A percentile compares a stretch with the other conserved stretches of the same genome.
These are phyloP conservation scores for Tragelaphus scriptus DNA, from an alignment of 2,113 vertebrate genomes.

Conservation along the genomic window DNA sequence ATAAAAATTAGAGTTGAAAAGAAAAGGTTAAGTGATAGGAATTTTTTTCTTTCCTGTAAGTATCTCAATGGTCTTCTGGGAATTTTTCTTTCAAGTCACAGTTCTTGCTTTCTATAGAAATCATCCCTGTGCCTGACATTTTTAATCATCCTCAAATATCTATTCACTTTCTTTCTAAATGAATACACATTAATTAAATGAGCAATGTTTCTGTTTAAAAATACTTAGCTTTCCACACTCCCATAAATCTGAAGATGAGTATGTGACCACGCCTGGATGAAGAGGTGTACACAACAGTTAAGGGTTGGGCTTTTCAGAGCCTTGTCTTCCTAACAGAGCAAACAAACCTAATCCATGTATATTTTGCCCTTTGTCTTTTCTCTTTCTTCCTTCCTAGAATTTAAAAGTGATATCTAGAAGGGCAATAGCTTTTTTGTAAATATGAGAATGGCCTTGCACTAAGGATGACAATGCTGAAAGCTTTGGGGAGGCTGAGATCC, in stretches of 20 bases:
- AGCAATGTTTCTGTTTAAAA: background rate
- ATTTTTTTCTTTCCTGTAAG: background rate
- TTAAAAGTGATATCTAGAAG: background rate
- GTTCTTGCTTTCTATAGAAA: conserved; percentile 29
- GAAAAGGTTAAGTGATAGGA: background rate
- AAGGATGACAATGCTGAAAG: background rate
- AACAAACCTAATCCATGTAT: background rate
- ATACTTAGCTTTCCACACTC: background rate
- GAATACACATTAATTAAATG: background rate
- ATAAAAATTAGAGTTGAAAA: background rate
- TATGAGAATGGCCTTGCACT: background rate
- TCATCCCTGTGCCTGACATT: background rate
- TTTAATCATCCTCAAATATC: background rate
- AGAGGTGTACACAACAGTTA: background rate
- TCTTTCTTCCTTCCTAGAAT: background rate
- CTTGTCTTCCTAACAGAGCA: background rate
- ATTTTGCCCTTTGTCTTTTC: background rate
- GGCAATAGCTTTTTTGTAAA: background rate
- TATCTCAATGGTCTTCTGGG: background rate
- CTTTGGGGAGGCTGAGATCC: background rate
- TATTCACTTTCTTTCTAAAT: background rate
- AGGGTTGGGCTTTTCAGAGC: background rate
- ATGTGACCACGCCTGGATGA: background rate
- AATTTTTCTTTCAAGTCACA: background rate
- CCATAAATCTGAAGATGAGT: background rate